Base-by-base conservation (phyloP, 2,888 invertebrate genomes). In the Periphyllus acericola region DNA sequence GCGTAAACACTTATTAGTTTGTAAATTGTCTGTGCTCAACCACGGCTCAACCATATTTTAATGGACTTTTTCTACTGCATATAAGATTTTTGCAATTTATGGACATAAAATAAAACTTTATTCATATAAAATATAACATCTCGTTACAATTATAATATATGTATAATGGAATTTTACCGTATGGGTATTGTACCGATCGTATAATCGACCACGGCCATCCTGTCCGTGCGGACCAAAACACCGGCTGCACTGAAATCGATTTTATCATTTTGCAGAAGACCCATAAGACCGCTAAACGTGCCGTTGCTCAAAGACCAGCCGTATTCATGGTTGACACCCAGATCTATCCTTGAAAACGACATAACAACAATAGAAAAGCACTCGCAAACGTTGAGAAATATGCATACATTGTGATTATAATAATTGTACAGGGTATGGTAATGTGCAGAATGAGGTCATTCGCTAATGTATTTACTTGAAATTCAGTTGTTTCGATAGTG, bases 191-290 rank as follows among this genome's bases (percentile, higher is more conserved):
- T 93, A 90, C 94, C 94, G 0, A 93, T 92, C 74, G 93, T 92
- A 91, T 92, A 94, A 91, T 94, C 93, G 79, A 93, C 91, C 40
- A 93, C 91, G 0, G 91, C 91, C 90, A 93, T 91, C 76, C 94
- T 93, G 91, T 94, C 94, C 0, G 91, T 89, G 11, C 94, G 92
- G 93, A 94, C 93, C 90, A 94, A 93, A 79, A 92, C 91, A 3
- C 91, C 93, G 90, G 93, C 91, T 89, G 93, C 93, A 71, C 92
- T 93, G 89, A 94, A 91, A 90, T 94, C 94, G 68, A 93, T 90
- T 90, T 93, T 92, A 29, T 91, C 91, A 21, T 93, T 92, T 91
- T 94, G 93, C 91, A 94, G 92, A 89, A 92, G 91, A 55, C 94
- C 94, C 90, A 93, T 92, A 87, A 94, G 92, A 32, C 93, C 93